Base-by-base conservation (phyloP, 2,888 invertebrate genomes). In the Noctua janthina region DNA sequence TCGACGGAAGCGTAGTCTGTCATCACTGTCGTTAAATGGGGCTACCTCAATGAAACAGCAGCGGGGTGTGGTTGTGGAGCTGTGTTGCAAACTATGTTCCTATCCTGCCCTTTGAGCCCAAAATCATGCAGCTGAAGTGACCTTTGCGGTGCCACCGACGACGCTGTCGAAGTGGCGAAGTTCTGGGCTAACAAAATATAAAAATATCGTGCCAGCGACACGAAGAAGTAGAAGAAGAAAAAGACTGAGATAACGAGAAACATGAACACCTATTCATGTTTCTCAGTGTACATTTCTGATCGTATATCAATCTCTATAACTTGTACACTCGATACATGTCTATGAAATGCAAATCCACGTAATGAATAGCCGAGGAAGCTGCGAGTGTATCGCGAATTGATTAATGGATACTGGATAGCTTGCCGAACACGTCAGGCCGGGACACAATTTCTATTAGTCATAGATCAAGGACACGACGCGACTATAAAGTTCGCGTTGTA, bases 361-460 rank as follows among this genome's bases (percentile, higher is more conserved):
- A 86, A 81, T 83, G 66, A 83, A 87, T 78, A 79, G 70, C 35
- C 35, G 73, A 76, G 74, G 62, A 75, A 70, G 76, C 62, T 70
- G 46, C 74, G 69, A 78, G 74, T 86, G 73, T 82, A 77, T 78
- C 72, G 39, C 67, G 64, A 46, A 80, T 80, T 90, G 85, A 90
- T 90, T 87, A 86, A 89, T 89, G 77, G 67, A 43, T 43, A 7
- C 43, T 43, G 46, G 46, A 64, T 66, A 35, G 71, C 73, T 76
- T 74, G 72, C 79, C 66, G 77, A 79, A 84, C 76, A 77, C 76
- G 79, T 56, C 75, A 74, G 29, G 29, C 64, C 23, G 75, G 39
- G 74, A 77, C 81, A 79, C 76, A 85, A 70, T 68, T 73, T 89
- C 75, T 86, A 86, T 89, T 90, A 82, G 77, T 84, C 86, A 90